Evolutionary conservation across 1,140 invertebrate genomes (phyloP), one percentile per base, ranked within the genome.

Genomic region (Drosophila kurseongensis): DNA sequence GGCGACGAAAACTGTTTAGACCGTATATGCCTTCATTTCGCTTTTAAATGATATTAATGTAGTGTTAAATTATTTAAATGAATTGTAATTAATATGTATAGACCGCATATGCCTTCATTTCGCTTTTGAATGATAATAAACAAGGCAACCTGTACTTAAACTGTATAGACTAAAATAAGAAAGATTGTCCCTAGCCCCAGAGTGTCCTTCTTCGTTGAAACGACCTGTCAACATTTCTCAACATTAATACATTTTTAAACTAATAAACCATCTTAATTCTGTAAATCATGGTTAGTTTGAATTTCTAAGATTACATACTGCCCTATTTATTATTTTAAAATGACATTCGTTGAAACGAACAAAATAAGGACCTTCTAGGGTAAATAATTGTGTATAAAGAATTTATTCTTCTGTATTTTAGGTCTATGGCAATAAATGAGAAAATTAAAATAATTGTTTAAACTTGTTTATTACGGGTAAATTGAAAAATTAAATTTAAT

Each of bases 1-100:
- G 54, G 65, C 44, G 35, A 41, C 36, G n/a, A 29, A n/a, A 41
- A 40, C 38, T 41, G 57, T 56, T 38, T 55, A 61, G 48, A 61
- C 10, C 58, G 10, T 29, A 56, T 9, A 59, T 42, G 54, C 54
- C 23, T 62, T 59, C 14, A n/a, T 42, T 14, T 62, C 54, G 40
- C 29, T 23, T 23, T 60, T 18, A 27, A 42, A 59, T 29, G 29
- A 41, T 41, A 41, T 32, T n/a, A 32, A 58, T 32, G 4, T 10
- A 29, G 32, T 41, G 9, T 9, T 29, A 18, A 41, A 32, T 56
- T 27, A 32, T 58, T 41, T 8, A 10, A 14, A 32, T 29, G 32
- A 18, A 7, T 8, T 32, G 9, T 29, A 13, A 6, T 40, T 27
- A 29, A 16, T 38, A n/a, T 60, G 59, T 61, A 57, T 61, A 61